These are phyloP conservation scores for Lates japonicus DNA, from an alignment of 2,797 vertebrate genomes.

Conservation along the genomic window DNA sequence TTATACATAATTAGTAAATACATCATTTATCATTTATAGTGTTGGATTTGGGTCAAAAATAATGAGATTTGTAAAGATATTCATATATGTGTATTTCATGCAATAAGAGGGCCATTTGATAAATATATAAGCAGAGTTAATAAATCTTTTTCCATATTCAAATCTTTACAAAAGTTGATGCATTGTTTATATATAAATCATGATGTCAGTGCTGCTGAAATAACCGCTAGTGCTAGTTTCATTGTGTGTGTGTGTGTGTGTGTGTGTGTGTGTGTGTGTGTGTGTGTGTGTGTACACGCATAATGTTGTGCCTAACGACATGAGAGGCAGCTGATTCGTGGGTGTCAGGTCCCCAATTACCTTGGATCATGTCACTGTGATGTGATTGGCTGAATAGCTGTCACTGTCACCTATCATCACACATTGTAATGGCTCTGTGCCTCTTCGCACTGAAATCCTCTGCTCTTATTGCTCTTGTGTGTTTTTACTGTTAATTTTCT, in stretches of 20 bases:
- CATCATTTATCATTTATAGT: background rate
- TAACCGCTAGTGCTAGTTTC: background rate
- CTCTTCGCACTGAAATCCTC: background rate
- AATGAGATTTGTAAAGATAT: too few relatives aligned
- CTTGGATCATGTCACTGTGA: conserved; percentile 73
- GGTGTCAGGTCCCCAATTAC: conserved; percentile 74
- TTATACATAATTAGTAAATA: too few relatives aligned
- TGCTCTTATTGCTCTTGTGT: conserved; percentile 7
- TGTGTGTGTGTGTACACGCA: background rate
- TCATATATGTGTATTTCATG: too few relatives aligned
- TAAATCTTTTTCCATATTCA: background rate
- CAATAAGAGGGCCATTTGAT: background rate
- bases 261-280: background rate
- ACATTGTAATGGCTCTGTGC: conserved; percentile 3
- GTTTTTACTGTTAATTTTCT: conserved; percentile 4
- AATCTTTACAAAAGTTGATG: background rate
- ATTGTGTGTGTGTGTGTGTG: background rate
- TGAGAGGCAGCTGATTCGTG: conserved; percentile 63
- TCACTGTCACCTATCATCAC: conserved; percentile 59
- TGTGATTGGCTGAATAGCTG: conserved; percentile 67
- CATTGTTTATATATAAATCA: background rate
- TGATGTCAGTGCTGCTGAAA: background rate
- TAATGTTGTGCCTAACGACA: conserved; percentile 17
- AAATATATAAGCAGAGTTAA: too few relatives aligned
- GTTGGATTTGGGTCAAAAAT: background rate